Conservation (phyloP, 1,140 invertebrate species). For the Cyclina sinensis region DNA sequence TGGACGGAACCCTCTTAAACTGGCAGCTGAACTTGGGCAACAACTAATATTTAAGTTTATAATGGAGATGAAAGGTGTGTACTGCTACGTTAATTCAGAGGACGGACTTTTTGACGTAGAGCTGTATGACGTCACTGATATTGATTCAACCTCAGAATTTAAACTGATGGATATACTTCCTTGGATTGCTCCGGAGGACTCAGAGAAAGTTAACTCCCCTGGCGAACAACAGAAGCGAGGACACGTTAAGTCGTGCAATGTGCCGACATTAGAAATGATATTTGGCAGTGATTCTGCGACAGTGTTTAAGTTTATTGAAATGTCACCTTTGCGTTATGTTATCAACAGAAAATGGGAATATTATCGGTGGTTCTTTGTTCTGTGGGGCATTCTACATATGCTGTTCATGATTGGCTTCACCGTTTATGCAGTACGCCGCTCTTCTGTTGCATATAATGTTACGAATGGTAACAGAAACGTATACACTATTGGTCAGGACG, state of each 20-base stretch:
- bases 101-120: slow-evolving; percentile 75
- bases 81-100: slow-evolving; percentile 71
- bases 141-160: slow-evolving; percentile 57
- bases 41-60: slow-evolving; percentile 72
- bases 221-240: not conserved
- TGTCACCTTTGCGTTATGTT: slow-evolving; percentile 44
- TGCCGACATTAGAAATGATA: slow-evolving; percentile 56
- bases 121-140: slow-evolving; percentile 74
- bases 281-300: slow-evolving; percentile 37
- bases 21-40: slow-evolving; percentile 73
- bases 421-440: slow-evolving; percentile 17
- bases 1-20: slow-evolving; percentile 71
- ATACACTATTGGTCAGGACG: not conserved
- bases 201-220: not conserved
- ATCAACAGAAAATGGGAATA: slow-evolving; percentile 60
- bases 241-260: not conserved
- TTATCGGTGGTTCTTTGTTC: slow-evolving; percentile 31
- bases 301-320: slow-evolving; percentile 49
- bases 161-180: not conserved
- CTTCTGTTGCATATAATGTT: not conserved
- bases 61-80: slow-evolving; percentile 73
- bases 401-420: slow-evolving; percentile 61
- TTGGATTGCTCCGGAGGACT: not conserved
- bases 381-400: slow-evolving; percentile 42
- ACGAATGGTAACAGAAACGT: not conserved